Evolutionary conservation across 23 tunicate species (phyloP).

Genomic region (Diplosoma virens): DNA sequence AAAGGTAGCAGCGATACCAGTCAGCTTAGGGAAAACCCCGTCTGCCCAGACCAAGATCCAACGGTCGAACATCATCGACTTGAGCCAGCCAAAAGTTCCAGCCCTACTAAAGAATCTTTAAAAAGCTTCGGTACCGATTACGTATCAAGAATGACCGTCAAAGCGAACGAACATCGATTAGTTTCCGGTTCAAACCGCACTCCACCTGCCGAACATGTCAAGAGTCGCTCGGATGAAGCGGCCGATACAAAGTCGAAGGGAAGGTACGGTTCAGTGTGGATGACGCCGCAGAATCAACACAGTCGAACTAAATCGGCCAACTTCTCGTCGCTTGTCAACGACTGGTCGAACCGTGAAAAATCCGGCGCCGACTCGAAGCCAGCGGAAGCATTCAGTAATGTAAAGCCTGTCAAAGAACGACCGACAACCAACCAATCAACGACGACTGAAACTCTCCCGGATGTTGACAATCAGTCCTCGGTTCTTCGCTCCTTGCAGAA

Average conservation of each 20-base stretch:
- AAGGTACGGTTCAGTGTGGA: slow-evolving; percentile 77
- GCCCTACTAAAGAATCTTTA: neutral
- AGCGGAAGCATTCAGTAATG: neutral
- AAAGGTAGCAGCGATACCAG: neutral
- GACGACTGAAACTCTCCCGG: neutral
- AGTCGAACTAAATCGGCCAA: slow-evolving; percentile 31
- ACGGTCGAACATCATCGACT: slow-evolving; percentile 6
- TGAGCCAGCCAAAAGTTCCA: slow-evolving; percentile 19
- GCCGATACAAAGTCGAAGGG: slow-evolving; percentile 21
- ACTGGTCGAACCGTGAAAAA: slow-evolving; percentile 5
- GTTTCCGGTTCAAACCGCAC: neutral
- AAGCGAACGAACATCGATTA: neutral
- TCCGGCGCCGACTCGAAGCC: neutral
- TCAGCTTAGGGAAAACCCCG: neutral
- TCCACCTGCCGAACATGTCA: slow-evolving; percentile 11
- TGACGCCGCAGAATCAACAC: slow-evolving; percentile 58
- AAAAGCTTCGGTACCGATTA: slow-evolving; percentile 7
- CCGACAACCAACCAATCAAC: neutral
- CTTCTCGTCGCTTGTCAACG: slow-evolving; percentile 6
- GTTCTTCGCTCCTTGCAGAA: slow-evolving; percentile 40
- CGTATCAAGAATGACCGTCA: neutral
- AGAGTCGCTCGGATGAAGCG: slow-evolving; percentile 26
- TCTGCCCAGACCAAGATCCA: neutral
- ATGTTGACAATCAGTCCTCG: slow-evolving; percentile 31
- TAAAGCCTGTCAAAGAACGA: neutral